These are phyloP conservation scores for Chrysodeixis includens DNA, from an alignment of 2,888 invertebrate genomes.

Conservation along the genomic window DNA sequence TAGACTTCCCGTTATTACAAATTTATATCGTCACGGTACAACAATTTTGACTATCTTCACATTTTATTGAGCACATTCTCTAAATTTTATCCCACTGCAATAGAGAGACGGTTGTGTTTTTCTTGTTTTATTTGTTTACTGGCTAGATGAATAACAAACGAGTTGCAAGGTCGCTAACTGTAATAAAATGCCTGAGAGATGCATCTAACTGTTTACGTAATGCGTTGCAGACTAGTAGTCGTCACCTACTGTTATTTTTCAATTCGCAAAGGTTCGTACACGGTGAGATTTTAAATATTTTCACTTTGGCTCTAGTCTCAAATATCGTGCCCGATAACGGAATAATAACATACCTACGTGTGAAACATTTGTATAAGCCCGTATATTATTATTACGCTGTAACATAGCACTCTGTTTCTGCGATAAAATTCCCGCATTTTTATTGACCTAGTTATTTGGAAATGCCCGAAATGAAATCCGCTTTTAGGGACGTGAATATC, in stretches of 20 bases:
- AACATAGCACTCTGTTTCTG: neutral
- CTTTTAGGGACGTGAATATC: neutral
- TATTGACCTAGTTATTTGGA: neutral
- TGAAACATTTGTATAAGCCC: conserved; percentile 4
- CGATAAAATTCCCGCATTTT: neutral
- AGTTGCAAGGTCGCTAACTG: too few relatives aligned
- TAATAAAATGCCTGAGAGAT: too few relatives aligned
- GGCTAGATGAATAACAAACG: too few relatives aligned
- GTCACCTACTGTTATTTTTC: neutral
- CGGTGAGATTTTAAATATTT: neutral
- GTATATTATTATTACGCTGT: neutral
- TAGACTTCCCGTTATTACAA: too few relatives aligned
- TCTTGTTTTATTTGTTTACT: too few relatives aligned
- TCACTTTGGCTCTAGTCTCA: neutral
- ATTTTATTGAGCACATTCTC: too few relatives aligned
- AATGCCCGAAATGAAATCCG: neutral
- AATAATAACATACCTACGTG: neutral
- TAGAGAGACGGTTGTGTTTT: too few relatives aligned
- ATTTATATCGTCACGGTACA: too few relatives aligned
- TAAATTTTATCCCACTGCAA: too few relatives aligned
- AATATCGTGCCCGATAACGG: neutral
- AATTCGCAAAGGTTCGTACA: neutral
- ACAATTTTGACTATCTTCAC: too few relatives aligned
- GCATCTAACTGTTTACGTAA: too few relatives aligned
- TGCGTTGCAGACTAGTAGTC: too few relatives aligned